Conservation (phyloP, 1,140 invertebrate species). For the Anadara kagoshimensis region DNA sequence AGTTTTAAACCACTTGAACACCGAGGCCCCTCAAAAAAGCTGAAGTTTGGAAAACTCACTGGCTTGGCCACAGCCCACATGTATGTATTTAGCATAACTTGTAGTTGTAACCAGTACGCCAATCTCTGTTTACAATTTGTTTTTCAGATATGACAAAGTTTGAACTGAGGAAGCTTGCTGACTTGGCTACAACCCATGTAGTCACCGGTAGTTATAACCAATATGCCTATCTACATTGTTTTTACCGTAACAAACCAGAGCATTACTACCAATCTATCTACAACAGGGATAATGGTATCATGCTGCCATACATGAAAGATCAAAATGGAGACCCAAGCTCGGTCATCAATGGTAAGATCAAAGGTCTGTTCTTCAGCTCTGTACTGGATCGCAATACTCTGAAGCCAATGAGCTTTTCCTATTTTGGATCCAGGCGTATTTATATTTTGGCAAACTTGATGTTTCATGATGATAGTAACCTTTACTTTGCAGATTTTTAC, state of each 20-base stretch:
- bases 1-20: too few species aligned
- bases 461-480: slow-evolving; percentile 28
- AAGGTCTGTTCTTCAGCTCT: slow-evolving; percentile 48
- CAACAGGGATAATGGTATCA: slow-evolving; percentile 26
- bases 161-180: slow-evolving; percentile 25
- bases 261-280: slow-evolving; percentile 32
- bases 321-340: slow-evolving; percentile 42
- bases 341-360: slow-evolving; percentile 36
- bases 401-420: slow-evolving; percentile 19
- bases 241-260: slow-evolving; percentile 42
- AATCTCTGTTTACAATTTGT: background rate
- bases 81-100: too few species aligned
- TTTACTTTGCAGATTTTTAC: slow-evolving; percentile 63
- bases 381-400: slow-evolving; percentile 23
- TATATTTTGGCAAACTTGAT: slow-evolving; percentile 31
- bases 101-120: too few species aligned
- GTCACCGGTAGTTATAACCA: background rate
- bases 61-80: too few species aligned
- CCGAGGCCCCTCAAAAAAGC: too few species aligned
- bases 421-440: slow-evolving; percentile 35
- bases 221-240: slow-evolving; percentile 8
- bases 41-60: too few species aligned
- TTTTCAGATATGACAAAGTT: slow-evolving; percentile 46
- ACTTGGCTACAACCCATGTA: slow-evolving; percentile 16
- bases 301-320: slow-evolving; percentile 46